Base-by-base conservation (phyloP, 1,140 invertebrate species). In the Trichonephila clavipes region DNA sequence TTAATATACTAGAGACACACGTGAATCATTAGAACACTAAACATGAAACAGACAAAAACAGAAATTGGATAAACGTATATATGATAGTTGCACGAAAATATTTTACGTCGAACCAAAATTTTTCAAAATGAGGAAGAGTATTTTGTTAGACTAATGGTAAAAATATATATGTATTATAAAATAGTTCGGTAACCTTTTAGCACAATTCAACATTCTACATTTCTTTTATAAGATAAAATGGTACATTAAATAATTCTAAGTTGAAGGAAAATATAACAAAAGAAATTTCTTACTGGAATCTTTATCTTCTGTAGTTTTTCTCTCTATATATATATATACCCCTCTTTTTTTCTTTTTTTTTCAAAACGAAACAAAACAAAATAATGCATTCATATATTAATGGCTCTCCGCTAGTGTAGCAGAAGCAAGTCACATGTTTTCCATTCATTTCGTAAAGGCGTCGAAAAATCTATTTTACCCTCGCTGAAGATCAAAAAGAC, bases 331-430 rank as follows among this genome's bases (percentile, higher is more conserved):
- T n/a, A n/a, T n/a, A n/a, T n/a, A n/a, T n/a, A n/a, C 51, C 0
- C 10, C 10, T 51, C 10, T 51, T 51, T 2, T 51, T 51, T 51
- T 51, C 10, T 51, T 51, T 51, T 51, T 10, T 51, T 18, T 19
- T 28, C 72, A 12, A 34, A 28, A 34, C 72, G 28, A 77, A 77
- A 77, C 72, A 19, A 40, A 77, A 34, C 28, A 77, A 77, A 77
- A 77, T 77, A 77, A 77, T 77, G 28, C 16, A 77, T 77, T 77
- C 72, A 77, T 77, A 77, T 77, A 77, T 77, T 77, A 77, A 77
- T 77, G 72, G 72, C 72, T 77, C 72, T 77, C 72, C 66, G 6
- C 28, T 77, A 28, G 16, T 77, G 24, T 1, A 77, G n/a, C 72
- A 40, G 34, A 77, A 77, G 34, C 72, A 34, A 40, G 72, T 77